These are phyloP conservation scores for Apocrypta bakeri DNA, from an alignment of 1,140 invertebrate species.

Conservation along the genomic window DNA sequence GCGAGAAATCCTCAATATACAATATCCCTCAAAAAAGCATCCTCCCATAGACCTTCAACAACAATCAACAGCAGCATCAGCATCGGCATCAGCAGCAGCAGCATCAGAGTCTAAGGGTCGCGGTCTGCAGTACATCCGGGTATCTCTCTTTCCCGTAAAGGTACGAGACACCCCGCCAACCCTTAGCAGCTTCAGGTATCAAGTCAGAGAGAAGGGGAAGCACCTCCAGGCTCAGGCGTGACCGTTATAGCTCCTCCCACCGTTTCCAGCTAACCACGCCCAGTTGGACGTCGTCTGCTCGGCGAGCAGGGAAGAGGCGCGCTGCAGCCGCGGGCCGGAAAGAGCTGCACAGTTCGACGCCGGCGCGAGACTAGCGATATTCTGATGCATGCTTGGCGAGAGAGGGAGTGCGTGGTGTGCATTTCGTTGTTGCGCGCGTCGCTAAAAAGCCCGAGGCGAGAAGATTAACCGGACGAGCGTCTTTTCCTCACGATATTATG, in stretches of 20 bases:
- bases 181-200: too few relatives aligned
- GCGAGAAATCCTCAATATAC: not conserved
- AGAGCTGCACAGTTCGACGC: conserved; percentile 39
- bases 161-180: not conserved
- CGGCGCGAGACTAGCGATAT: conserved; percentile 44
- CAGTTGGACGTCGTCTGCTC: not conserved
- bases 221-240: too few relatives aligned
- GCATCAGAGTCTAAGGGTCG: not conserved
- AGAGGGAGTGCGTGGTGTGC: not conserved
- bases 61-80: too few relatives aligned
- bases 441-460: not conserved
- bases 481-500: not conserved
- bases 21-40: not conserved
- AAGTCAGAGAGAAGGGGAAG: too few relatives aligned
- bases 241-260: too few relatives aligned
- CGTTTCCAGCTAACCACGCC: too few relatives aligned
- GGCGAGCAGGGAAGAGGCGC: conserved; percentile 13
- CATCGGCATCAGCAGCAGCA: too few relatives aligned
- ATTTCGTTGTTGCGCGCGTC: not conserved
- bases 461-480: not conserved
- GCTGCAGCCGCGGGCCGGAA: conserved; percentile 17
- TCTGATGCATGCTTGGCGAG: not conserved
- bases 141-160: not conserved
- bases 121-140: too few relatives aligned
- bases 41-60: not conserved